A percentile compares a stretch with the other conserved stretches of the same genome.
Conservation (phyloP, 37 sponge, comb jelly and placozoan genomes). For the Hormiphora californensis region DNA sequence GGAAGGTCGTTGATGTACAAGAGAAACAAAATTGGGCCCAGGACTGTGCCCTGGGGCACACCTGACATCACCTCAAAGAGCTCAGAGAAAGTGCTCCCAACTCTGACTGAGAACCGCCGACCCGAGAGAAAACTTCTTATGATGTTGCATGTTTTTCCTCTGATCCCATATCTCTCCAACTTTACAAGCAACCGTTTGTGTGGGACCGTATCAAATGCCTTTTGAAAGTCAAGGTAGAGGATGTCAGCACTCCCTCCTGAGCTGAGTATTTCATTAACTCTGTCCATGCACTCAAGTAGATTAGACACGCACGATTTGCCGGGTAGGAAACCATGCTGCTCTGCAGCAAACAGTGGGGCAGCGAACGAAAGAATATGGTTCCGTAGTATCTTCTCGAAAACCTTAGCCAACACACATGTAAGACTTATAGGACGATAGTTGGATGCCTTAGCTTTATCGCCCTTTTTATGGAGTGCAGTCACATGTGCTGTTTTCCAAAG, state of each 20-base stretch:
- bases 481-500: not conserved
- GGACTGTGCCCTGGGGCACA: constrained; percentile 28
- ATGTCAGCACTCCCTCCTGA: not conserved
- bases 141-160: not conserved
- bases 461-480: not conserved
- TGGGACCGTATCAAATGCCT: constrained; percentile 13
- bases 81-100: not conserved
- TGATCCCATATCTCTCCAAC: not conserved
- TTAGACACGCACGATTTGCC: not conserved
- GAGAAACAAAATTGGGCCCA: constrained; percentile 33
- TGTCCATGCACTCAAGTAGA: not conserved
- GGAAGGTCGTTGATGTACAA: constrained; percentile 44
- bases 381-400: constrained; percentile 23
- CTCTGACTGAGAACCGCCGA: not conserved
- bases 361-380: not conserved
- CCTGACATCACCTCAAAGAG: constrained; percentile 5
- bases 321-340: constrained; percentile 23
- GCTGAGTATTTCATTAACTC: not conserved
- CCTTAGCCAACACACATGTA: constrained; percentile 4
- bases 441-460: not conserved
- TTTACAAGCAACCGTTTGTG: not conserved
- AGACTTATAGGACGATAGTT: constrained; percentile 42
- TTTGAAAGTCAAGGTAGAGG: not conserved
- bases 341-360: not conserved
- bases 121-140: constrained; percentile 8